Percentiles rank a stretch among this genome's conserved stretches.
Evolutionary conservation across 1,140 invertebrate genomes (phyloP).

Genomic region (Wasmannia auropunctata): DNA sequence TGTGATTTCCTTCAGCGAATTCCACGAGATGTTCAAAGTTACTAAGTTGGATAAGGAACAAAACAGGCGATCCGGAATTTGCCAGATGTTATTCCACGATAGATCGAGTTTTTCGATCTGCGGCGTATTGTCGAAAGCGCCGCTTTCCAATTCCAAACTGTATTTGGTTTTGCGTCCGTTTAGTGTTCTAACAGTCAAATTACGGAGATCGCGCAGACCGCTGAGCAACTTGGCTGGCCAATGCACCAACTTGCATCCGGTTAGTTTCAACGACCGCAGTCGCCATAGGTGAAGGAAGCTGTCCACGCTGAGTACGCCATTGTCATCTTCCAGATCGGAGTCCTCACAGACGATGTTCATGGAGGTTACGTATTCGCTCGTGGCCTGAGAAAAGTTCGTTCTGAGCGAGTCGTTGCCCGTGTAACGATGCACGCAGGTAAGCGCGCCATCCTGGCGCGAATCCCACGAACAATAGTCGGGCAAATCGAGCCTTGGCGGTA

Average conservation of each 20-base stretch:
- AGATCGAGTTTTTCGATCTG: slow-evolving; percentile 94
- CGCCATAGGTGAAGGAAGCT: slow-evolving; percentile 92
- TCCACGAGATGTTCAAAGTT: slow-evolving; percentile 92
- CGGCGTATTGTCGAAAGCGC: slow-evolving; percentile 89
- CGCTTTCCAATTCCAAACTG: slow-evolving; percentile 91
- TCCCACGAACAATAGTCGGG: slow-evolving; percentile 94
- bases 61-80: slow-evolving; percentile 93
- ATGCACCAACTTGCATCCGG: slow-evolving; percentile 92
- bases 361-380: slow-evolving; percentile 92
- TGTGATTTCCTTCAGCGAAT: slow-evolving; percentile 93
- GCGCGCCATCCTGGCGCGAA: slow-evolving; percentile 88
- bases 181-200: slow-evolving; percentile 92
- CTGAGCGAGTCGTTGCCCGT: slow-evolving; percentile 93
- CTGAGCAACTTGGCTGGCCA: slow-evolving; percentile 90
- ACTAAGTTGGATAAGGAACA: slow-evolving; percentile 92
- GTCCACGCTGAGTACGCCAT: slow-evolving; percentile 86
- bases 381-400: slow-evolving; percentile 95
- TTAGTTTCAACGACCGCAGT: slow-evolving; percentile 91
- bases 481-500: slow-evolving; percentile 90
- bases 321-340: slow-evolving; percentile 47
- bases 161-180: slow-evolving; percentile 92
- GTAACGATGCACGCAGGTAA: slow-evolving; percentile 91
- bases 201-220: slow-evolving; percentile 91
- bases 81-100: slow-evolving; percentile 95
- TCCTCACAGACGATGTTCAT: slow-evolving; percentile 91